These are phyloP conservation scores for Trissolcus basalis DNA, from an alignment of 1,140 invertebrate species.

Conservation along the genomic window DNA sequence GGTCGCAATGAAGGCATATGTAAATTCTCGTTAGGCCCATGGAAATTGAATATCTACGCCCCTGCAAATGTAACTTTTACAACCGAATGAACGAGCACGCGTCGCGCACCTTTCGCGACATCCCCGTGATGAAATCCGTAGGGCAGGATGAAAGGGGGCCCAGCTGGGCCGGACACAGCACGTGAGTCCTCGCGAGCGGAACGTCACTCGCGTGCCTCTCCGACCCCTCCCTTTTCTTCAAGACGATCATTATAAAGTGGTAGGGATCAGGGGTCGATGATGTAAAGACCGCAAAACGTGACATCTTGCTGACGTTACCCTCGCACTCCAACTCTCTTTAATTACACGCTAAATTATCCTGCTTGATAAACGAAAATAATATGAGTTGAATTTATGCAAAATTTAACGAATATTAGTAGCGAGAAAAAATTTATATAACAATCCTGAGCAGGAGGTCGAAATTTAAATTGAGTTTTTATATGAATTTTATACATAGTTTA, in stretches of 20 bases:
- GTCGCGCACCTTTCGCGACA: constrained; percentile 25
- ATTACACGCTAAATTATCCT: no score
- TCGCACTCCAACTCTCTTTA: no score
- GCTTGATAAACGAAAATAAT: no score
- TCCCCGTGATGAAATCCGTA: constrained; percentile 9
- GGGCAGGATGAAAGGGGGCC: background rate
- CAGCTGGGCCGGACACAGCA: constrained; percentile 10
- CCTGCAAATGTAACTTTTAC: constrained; percentile 32
- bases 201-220: constrained; percentile 17
- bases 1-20: constrained; percentile 5
- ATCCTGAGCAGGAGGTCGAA: no score
- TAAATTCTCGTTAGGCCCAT: constrained; percentile 7
- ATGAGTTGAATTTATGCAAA: no score
- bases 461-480: no score
- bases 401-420: no score
- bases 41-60: constrained; percentile 5
- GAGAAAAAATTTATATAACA: no score
- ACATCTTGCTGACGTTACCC: constrained; percentile 29
- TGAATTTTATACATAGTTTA: no score
- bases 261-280: constrained; percentile 11
- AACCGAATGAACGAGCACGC: constrained; percentile 24
- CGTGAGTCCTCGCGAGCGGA: constrained; percentile 17
- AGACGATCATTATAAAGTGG: constrained; percentile 21
- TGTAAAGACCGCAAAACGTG: constrained; percentile 43
- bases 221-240: constrained; percentile 4